Evolutionary conservation across 2,113 vertebrate genomes (phyloP).

Genomic region (Ceratotherium simum): DNA sequence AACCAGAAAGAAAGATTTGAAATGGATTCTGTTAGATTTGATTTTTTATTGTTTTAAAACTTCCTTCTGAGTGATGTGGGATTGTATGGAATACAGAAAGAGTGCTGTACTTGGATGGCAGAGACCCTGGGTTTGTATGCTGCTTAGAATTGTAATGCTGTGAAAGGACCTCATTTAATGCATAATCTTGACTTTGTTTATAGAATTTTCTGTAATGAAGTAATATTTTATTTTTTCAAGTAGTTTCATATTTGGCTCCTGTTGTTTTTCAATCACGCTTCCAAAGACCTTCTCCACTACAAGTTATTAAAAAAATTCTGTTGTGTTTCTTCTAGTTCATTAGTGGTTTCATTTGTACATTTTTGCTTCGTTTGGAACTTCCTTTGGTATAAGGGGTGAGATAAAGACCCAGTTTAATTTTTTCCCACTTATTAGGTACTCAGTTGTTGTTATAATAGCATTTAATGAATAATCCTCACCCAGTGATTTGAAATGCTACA

Average conservation of each 20-base stretch:
- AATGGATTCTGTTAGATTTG: neutral
- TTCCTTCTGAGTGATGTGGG: neutral
- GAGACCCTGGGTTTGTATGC: neutral
- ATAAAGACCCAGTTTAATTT: neutral
- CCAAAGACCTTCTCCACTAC: neutral
- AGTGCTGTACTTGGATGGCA: neutral
- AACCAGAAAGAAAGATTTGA: neutral
- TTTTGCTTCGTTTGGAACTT: neutral
- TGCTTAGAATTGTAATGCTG: neutral
- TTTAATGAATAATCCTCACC: neutral
- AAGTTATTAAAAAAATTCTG: neutral
- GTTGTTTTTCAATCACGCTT: neutral
- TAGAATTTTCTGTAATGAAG: slow-evolving; percentile 34
- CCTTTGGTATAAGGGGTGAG: neutral
- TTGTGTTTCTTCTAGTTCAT: neutral
- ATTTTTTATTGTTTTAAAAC: neutral
- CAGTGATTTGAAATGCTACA: neutral
- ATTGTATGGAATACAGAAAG: neutral
- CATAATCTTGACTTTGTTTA: neutral
- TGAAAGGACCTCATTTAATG: neutral
- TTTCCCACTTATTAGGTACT: neutral
- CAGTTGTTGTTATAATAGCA: neutral
- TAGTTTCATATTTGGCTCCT: slow-evolving; percentile 1
- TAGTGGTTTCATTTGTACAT: neutral
- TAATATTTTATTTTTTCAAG: neutral